phyloP scores from a whole-genome alignment of 2,113 vertebrate genomes.

The Gavialis gangeticus region DNA sequence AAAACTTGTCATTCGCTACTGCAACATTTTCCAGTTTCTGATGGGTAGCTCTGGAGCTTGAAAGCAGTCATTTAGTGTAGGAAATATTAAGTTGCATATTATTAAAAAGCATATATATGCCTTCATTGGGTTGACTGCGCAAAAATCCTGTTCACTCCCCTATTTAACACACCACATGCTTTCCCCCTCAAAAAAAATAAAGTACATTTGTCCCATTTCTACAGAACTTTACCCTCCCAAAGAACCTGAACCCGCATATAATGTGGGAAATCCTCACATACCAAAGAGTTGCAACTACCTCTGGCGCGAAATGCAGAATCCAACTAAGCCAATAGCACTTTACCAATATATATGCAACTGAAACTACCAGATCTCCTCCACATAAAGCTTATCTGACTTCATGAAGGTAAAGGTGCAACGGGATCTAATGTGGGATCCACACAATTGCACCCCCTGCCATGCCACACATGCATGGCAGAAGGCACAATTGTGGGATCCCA shows the following conservation, averaged over 20 bases:
- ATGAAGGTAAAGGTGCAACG: background rate
- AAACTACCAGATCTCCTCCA: background rate
- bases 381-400: background rate
- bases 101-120: background rate
- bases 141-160: background rate
- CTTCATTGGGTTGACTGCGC: background rate
- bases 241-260: background rate
- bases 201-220: background rate
- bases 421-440: no score
- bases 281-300: background rate
- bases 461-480: no score
- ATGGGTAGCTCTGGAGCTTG: background rate
- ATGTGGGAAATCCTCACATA: background rate
- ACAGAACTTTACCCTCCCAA: background rate
- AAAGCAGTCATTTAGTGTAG: background rate
- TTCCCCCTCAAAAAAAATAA: background rate
- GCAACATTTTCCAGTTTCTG: background rate
- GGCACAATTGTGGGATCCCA: no score
- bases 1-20: background rate
- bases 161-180: background rate
- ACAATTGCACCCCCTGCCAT: no score
- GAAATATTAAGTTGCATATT: background rate
- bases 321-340: no score
- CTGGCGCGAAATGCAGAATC: background rate
- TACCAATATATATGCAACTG: background rate